These are phyloP conservation scores for Eupleurogrammus muticus DNA, from an alignment of 2,797 vertebrate species.

Conservation along the genomic window DNA sequence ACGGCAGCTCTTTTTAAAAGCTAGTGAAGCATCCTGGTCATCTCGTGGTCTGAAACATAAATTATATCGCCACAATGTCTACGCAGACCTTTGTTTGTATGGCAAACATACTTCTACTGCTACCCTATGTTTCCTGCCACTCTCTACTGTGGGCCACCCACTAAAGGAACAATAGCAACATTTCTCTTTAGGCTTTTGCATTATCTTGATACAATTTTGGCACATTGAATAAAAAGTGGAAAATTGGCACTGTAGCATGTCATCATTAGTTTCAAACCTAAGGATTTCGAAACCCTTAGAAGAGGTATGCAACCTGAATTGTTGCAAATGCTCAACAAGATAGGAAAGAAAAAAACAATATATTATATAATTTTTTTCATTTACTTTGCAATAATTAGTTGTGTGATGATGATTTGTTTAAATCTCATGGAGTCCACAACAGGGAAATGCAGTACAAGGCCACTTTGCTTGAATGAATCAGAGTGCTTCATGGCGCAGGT, in stretches of 20 bases:
- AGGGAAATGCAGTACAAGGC: neutral
- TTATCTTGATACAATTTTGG: slow-evolving; percentile 11
- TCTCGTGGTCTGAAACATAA: slow-evolving; percentile 11
- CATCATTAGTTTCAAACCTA: neutral
- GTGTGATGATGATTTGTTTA: too few relatives aligned
- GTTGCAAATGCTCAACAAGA: slow-evolving; percentile 3
- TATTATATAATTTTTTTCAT: too few relatives aligned
- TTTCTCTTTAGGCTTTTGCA: slow-evolving; percentile 11
- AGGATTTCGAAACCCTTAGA: neutral
- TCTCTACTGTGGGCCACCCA: neutral
- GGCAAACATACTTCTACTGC: neutral
- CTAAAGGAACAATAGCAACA: slow-evolving; percentile 13
- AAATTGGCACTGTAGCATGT: neutral
- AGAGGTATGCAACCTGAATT: neutral
- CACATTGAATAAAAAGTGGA: slow-evolving; percentile 6
- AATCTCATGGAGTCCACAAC: too few relatives aligned
- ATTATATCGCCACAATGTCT: neutral
- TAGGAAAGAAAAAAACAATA: neutral
- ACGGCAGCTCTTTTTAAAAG: slow-evolving; percentile 24
- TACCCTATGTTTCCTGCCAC: slow-evolving; percentile 1
- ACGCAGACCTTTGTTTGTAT: slow-evolving; percentile 1
- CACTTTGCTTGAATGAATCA: neutral
- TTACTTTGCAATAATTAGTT: neutral
- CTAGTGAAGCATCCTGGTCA: slow-evolving; percentile 7
- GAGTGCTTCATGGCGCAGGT: neutral